These are phyloP conservation scores for Galaxea fascicularis DNA, from an alignment of 92 coral and sea anemone genomes.

Conservation along the genomic window DNA sequence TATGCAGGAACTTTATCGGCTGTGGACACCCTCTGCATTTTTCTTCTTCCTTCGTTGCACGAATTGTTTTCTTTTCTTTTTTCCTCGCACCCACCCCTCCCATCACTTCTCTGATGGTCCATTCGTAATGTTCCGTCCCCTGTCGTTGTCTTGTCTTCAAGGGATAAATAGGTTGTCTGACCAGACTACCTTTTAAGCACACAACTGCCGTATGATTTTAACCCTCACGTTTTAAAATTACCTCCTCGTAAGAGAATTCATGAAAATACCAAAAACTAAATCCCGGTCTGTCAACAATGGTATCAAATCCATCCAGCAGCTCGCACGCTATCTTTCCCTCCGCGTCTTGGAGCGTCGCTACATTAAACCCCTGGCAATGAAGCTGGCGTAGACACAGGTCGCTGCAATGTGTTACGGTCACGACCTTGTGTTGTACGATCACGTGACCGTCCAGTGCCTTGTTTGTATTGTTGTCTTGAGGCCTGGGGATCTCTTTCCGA, in stretches of 20 bases:
- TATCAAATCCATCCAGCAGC: not conserved
- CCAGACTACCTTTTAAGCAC: too few species aligned
- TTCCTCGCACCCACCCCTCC: too few species aligned
- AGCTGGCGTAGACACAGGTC: slow-evolving; percentile 68
- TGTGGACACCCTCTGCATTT: too few species aligned
- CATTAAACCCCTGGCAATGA: slow-evolving; percentile 53
- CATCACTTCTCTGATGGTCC: too few species aligned
- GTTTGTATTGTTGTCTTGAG: not conserved
- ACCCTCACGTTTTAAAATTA: not conserved
- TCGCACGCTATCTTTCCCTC: slow-evolving; percentile 25
- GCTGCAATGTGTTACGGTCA: slow-evolving; percentile 56
- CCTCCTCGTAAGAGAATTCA: slow-evolving; percentile 22
- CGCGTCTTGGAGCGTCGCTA: slow-evolving; percentile 4
- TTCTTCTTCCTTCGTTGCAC: too few species aligned
- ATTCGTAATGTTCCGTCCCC: too few species aligned
- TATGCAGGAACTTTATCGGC: too few species aligned
- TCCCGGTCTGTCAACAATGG: slow-evolving; percentile 6
- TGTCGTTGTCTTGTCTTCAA: too few species aligned
- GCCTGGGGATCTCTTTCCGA: not conserved
- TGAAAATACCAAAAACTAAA: slow-evolving; percentile 27
- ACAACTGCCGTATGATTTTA: too few species aligned
- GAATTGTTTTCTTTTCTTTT: too few species aligned
- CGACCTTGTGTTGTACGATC: slow-evolving; percentile 34
- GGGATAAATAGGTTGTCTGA: too few species aligned
- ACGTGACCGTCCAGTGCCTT: slow-evolving; percentile 50